These are phyloP conservation scores for Diabrotica virgifera DNA, from an alignment of 1,140 invertebrate genomes.

Conservation along the genomic window DNA sequence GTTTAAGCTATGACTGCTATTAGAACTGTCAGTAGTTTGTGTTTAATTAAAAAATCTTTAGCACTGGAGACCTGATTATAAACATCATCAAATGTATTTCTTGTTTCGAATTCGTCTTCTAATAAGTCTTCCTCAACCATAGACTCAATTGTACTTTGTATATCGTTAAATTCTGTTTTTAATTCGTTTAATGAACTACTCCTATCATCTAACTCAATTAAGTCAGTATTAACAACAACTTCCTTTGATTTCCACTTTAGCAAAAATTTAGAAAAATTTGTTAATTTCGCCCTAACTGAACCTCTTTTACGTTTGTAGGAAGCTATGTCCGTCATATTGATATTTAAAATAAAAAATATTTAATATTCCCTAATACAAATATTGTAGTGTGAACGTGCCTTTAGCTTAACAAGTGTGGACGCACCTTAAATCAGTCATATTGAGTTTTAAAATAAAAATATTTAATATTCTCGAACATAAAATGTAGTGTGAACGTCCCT, in stretches of 20 bases:
- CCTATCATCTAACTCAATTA: conserved; percentile 3
- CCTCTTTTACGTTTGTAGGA: neutral
- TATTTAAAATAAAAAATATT: too few species aligned
- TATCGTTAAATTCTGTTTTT: conserved; percentile 12
- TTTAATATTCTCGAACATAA: too few species aligned
- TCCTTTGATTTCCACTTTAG: too few species aligned
- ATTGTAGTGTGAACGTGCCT: too few species aligned
- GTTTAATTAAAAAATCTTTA: conserved; percentile 12
- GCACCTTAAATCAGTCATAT: too few species aligned
- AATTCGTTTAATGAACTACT: conserved; percentile 3
- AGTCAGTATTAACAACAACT: too few species aligned
- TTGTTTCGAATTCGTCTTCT: too few species aligned
- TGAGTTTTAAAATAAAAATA: too few species aligned
- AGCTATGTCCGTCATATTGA: neutral
- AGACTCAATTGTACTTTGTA: conserved; percentile 13
- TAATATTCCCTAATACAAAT: too few species aligned
- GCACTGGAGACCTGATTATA: conserved; percentile 10
- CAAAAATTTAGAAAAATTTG: conserved; percentile 16
- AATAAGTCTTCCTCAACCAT: neutral
- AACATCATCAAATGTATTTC: conserved; percentile 13
- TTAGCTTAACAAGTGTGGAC: too few species aligned
- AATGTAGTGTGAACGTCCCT: too few species aligned
- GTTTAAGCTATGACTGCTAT: conserved; percentile 1
- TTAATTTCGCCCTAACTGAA: conserved; percentile 19
- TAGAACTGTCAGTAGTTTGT: too few species aligned